Percentiles rank a stretch among this genome's conserved stretches.
These are phyloP conservation scores for Ceratina calcarata DNA, from an alignment of 1,140 invertebrate species.

Conservation along the genomic window DNA sequence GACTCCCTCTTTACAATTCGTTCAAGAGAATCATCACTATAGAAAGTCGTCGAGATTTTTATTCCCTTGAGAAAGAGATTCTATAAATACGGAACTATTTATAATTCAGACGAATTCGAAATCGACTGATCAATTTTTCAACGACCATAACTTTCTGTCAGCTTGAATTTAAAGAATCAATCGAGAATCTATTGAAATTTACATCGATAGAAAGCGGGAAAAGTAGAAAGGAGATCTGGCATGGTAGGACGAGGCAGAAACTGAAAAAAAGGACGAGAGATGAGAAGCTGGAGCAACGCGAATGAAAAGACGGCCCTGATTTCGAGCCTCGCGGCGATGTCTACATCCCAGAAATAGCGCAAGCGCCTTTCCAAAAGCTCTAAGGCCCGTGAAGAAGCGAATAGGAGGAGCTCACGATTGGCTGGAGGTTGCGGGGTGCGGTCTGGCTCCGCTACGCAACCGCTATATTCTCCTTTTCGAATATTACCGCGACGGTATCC, in stretches of 20 bases:
- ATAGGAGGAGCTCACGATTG: slow-evolving; percentile 43
- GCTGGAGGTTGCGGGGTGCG: slow-evolving; percentile 63
- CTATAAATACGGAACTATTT: background rate
- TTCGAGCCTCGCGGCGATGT: slow-evolving; percentile 32
- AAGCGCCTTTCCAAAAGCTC: slow-evolving; percentile 63
- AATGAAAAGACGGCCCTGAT: slow-evolving; percentile 29
- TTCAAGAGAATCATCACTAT: background rate
- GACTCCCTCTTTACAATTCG: background rate
- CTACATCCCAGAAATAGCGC: slow-evolving; percentile 63
- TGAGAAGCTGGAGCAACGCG: slow-evolving; percentile 7
- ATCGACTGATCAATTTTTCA: too few species aligned
- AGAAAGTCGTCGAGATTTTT: background rate
- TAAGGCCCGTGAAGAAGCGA: slow-evolving; percentile 35
- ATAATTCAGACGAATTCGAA: background rate
- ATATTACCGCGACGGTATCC: slow-evolving; percentile 72
- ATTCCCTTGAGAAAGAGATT: too few species aligned
- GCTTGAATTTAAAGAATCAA: too few species aligned
- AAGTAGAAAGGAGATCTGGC: background rate
- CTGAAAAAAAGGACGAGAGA: background rate
- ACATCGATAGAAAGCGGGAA: too few species aligned
- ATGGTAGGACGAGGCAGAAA: background rate
- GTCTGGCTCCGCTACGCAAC: slow-evolving; percentile 69
- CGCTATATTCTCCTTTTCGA: slow-evolving; percentile 76
- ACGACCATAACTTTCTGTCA: too few species aligned
- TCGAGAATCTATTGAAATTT: too few species aligned